phyloP scores from a whole-genome alignment of 2,113 vertebrate genomes.

The Siniperca chuatsi region DNA sequence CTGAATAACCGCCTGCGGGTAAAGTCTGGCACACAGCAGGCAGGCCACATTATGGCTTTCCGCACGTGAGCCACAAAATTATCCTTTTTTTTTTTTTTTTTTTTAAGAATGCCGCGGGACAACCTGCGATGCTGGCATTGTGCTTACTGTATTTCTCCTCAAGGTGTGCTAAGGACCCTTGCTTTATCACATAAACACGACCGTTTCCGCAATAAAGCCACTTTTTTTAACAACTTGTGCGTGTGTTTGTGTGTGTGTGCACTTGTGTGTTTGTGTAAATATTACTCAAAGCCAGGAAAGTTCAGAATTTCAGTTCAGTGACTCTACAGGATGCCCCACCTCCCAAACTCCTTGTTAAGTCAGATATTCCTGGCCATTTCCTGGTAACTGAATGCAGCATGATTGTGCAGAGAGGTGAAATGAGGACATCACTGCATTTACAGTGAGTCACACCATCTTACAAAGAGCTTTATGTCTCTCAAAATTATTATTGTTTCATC shows the following conservation, averaged over 20 bases:
- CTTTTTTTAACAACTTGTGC: not conserved
- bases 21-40: too few relatives aligned
- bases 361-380: not conserved
- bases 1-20: too few relatives aligned
- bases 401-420: not conserved
- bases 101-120: not conserved
- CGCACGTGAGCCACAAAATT: not conserved
- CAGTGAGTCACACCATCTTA: not conserved
- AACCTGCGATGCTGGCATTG: not conserved
- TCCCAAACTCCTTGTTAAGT: not conserved
- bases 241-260: not conserved
- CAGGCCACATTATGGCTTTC: not conserved
- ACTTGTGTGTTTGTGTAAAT: not conserved
- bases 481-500: not conserved
- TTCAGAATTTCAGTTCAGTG: not conserved
- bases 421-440: not conserved
- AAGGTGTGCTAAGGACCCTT: not conserved
- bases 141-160: too few relatives aligned
- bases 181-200: not conserved
- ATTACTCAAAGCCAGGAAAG: not conserved
- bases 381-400: not conserved
- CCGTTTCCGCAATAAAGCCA: slow-evolving; percentile 14
- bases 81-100: too few relatives aligned
- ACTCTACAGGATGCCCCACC: not conserved
- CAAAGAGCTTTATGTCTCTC: not conserved